phyloP scores from a whole-genome alignment of 1,140 invertebrate genomes.

The Augochlora pura region DNA sequence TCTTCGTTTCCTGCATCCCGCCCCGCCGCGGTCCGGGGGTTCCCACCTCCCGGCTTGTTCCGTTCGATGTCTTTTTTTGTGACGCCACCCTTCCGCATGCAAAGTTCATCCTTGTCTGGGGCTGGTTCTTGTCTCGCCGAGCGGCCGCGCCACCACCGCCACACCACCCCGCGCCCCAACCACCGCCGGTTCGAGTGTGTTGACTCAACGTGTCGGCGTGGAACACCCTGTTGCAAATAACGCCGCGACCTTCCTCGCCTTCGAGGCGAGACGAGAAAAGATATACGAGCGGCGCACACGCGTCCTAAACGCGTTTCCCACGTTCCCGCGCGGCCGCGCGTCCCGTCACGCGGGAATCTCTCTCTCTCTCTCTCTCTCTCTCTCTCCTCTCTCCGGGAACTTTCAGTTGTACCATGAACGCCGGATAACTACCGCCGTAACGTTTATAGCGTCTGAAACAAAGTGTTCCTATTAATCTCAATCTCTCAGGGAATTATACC shows the following conservation, averaged over 20 bases:
- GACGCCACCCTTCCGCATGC: not conserved
- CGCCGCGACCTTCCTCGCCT: constrained; percentile 31
- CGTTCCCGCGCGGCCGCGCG: no score
- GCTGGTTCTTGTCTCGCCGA: not conserved
- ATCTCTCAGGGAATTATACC: no score
- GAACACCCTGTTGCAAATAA: constrained; percentile 56
- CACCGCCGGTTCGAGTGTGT: not conserved
- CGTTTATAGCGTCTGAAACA: not conserved
- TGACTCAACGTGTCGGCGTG: not conserved
- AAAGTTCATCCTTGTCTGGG: constrained; percentile 9
- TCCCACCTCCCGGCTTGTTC: no score
- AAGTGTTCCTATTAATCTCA: no score
- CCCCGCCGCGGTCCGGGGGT: no score
- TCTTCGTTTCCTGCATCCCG: no score
- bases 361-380: no score
- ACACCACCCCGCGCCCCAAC: no score
- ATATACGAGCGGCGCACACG: constrained; percentile 6
- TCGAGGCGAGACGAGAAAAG: constrained; percentile 12
- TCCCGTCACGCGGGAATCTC: not conserved
- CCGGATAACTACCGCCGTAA: constrained; percentile 4
- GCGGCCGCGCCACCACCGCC: not conserved
- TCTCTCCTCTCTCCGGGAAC: not conserved
- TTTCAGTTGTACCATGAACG: not conserved
- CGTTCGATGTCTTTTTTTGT: no score
- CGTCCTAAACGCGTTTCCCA: no score